phyloP scores from a whole-genome alignment of 2,113 vertebrate species.

The Gyps fulvus region DNA sequence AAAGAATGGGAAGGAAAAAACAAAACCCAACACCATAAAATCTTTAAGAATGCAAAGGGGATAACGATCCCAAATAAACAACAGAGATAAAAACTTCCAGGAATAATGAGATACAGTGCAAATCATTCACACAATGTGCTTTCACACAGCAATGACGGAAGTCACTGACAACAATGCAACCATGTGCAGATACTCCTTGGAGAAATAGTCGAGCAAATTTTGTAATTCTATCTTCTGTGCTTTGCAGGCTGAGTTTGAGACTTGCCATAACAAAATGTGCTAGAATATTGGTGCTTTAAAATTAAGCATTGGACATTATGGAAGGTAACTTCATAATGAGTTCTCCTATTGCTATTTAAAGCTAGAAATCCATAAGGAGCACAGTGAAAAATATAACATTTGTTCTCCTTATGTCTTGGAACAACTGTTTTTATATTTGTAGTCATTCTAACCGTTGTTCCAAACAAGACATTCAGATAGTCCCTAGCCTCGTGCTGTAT shows the following conservation, averaged over 20 bases:
- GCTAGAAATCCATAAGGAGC: constrained; percentile 55
- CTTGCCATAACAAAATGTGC: background rate
- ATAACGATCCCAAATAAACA: constrained; percentile 7
- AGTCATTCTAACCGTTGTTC: constrained; percentile 37
- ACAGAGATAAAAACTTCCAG: constrained; percentile 57
- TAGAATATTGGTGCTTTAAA: constrained; percentile 35
- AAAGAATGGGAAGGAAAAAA: background rate
- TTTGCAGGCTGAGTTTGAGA: constrained; percentile 32
- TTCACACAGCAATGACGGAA: constrained; percentile 34
- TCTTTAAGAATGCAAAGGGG: constrained; percentile 1
- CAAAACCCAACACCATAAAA: background rate
- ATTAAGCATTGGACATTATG: constrained; percentile 26
- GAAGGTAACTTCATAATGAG: constrained; percentile 29
- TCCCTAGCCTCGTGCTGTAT: constrained; percentile 4
- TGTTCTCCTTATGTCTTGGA: constrained; percentile 31
- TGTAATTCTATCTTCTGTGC: constrained; percentile 14
- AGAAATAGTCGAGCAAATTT: constrained; percentile 27
- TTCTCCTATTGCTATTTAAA: constrained; percentile 56
- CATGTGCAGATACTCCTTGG: constrained; percentile 25
- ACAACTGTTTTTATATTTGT: constrained; percentile 47
- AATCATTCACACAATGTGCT: constrained; percentile 54
- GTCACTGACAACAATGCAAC: constrained; percentile 51
- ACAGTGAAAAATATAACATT: constrained; percentile 28
- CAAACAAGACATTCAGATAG: constrained; percentile 28
- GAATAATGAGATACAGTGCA: constrained; percentile 56